Base-by-base conservation (phyloP, 2,888 invertebrate species). In the Chalcis sispes region DNA sequence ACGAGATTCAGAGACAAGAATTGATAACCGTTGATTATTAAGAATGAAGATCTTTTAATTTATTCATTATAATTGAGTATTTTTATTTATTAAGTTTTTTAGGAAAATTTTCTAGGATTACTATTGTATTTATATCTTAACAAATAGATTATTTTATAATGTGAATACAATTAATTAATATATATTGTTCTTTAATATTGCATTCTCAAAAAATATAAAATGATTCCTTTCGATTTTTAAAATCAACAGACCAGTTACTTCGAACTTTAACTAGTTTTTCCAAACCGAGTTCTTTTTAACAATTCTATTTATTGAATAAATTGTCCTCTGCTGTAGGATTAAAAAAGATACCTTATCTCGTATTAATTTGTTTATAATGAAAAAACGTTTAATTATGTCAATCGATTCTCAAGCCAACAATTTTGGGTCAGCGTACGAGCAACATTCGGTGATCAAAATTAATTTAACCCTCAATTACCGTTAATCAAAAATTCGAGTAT, bases 401-500 rank as follows among this genome's bases (percentile, higher is more conserved):
- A 56, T 56, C 29, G 29, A 23, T 27, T 20, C 18, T 18, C n/a
- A 10, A 42, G 10, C 46, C 3, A 62, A 27, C 13, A 15, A 62
- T 46, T 46, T 25, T 23, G 42, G 46, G n/a, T 36, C n/a, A 27
- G 52, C 29, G 20, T 18, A 4, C 8, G 15, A 62, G 27, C 5
- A 27, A 66, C 20, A 36, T 54, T 52, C 56, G 18, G 25, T 7
- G 29, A 46, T 54, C 59, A 52, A n/a, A 48, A 66, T 59, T 48
- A 58, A 66, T 73, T 29, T 36, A 65, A 50, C 29, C 42, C 36
- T 36, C 59, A 48, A 54, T 62, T 66, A 52, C 66, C 46, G 40
- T 59, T 59, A 59, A 66, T 72, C 50, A 66, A 58, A 66, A 27
- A 65, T 73, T 65, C 25, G 59, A 56, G n/a, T 64, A 50, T 42